Evolutionary conservation across 2,888 invertebrate species (phyloP).

Genomic region (Stenotaenia linearis): DNA sequence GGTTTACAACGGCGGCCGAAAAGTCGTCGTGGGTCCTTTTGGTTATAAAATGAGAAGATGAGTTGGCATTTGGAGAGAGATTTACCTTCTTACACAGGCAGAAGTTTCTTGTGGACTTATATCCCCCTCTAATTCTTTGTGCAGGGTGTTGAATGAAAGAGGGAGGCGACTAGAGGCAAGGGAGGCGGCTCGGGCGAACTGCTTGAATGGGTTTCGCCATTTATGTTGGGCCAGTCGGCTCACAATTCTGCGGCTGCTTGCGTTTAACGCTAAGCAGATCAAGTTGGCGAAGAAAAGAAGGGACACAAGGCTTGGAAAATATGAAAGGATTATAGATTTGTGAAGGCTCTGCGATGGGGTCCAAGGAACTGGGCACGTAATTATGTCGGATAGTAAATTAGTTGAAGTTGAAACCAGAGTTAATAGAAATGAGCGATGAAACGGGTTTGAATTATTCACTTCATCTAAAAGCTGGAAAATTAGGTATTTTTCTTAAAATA

Average conservation of each 20-base stretch:
- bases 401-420: background rate
- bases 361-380: background rate
- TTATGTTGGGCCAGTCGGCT: constrained; percentile 4
- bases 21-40: background rate
- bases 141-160: background rate
- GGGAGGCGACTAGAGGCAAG: background rate
- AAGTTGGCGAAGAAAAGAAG: constrained; percentile 9
- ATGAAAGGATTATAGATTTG: constrained; percentile 3
- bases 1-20: background rate
- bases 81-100: background rate
- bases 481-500: too few relatives aligned
- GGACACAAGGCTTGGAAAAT: background rate
- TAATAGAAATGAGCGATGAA: background rate
- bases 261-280: constrained; percentile 5
- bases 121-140: background rate
- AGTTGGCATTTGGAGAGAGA: constrained; percentile 9
- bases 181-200: background rate
- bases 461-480: background rate
- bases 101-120: background rate
- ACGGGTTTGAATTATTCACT: background rate
- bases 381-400: background rate
- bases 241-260: constrained; percentile 9
- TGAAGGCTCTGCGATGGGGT: background rate
- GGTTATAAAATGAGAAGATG: background rate
- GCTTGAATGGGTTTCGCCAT: constrained; percentile 5